Evolutionary conservation across 2,113 vertebrate species (phyloP), one percentile per base, ranked within the genome.

Genomic region (pig (Sus scrofa)): DNA sequence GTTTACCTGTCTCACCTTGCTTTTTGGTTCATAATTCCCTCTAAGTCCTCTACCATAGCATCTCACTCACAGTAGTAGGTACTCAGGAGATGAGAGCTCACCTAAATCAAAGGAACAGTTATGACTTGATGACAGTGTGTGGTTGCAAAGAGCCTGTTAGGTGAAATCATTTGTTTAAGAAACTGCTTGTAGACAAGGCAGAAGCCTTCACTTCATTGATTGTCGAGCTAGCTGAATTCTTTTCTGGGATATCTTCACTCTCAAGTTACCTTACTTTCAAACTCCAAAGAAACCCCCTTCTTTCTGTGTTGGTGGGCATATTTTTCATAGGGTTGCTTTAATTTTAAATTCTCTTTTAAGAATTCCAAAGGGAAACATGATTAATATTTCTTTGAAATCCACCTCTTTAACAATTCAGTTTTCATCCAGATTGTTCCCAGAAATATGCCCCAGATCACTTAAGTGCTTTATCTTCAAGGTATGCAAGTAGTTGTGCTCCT

Each of bases 261-360:
- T 44, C 3, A 39, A 39, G 6, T 90, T 52, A 37, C 60, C 30
- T 65, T 32, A 39, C 30, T 68, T 89, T 94, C 34, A 90, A 83
- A 58, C 34, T 50, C 4, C 6, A 82, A 50, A 68, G 50, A 60
- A 86, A 8, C 27, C 6, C 11, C 68, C 52, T 74, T 89, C n/a
- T 83, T 90, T n/a, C 39, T 26, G 44, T 77, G n/a, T 65, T 86
- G 32, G 62, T 75, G 52, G 89, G 34, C 34, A 68, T 13, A 60
- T 68, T 86, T 86, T 92, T 54, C 63, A 9, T 58, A 79, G 19
- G 3, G 26, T 30, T 86, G 74, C 74, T 94, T 91, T 30, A 75
- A 71, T 83, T 91, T 85, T 74, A 87, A 10, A 44, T 82, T 83
- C 44, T 85, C 52, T 91, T 71, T 84, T 83, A 93, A 93, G 90